These are phyloP conservation scores for Cerastoderma edule DNA, from an alignment of 2,888 invertebrate species.

Conservation along the genomic window DNA sequence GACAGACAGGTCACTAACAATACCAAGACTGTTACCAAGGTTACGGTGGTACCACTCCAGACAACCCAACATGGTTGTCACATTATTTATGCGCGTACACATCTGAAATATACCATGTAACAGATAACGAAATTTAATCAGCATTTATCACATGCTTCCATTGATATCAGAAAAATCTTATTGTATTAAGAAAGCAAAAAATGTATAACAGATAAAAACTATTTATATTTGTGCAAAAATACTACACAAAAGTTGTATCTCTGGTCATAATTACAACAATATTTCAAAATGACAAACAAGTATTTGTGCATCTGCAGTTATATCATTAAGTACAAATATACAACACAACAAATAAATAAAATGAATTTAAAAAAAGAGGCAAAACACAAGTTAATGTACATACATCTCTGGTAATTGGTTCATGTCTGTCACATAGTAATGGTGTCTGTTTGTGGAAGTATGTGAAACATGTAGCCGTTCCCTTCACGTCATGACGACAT, in stretches of 20 bases:
- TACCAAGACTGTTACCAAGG: conserved; percentile 58
- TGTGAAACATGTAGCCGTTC: conserved; percentile 65
- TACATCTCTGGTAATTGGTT: conserved; percentile 74
- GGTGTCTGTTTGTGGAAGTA: conserved; percentile 67
- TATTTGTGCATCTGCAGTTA: too few species aligned
- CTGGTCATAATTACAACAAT: not conserved
- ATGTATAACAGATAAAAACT: too few species aligned
- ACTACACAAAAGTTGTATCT: too few species aligned
- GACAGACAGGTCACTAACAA: conserved; percentile 51
- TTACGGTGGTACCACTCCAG: conserved; percentile 64
- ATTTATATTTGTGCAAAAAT: too few species aligned
- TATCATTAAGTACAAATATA: too few species aligned
- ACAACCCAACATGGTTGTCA: conserved; percentile 63
- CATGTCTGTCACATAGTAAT: conserved; percentile 74
- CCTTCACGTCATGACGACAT: conserved; percentile 72
- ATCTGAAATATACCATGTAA: conserved; percentile 63
- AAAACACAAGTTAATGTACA: conserved; percentile 8
- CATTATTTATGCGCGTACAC: conserved; percentile 77
- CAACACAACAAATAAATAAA: too few species aligned
- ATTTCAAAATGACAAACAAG: not conserved
- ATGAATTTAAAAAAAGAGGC: not conserved
- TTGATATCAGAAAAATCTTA: too few species aligned
- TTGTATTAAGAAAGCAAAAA: too few species aligned
- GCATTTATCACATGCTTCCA: too few species aligned
- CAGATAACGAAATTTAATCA: too few species aligned